Evolutionary conservation across 2,797 vertebrate species (phyloP), one percentile per base, ranked within the genome.

Genomic region (Poecilia picta): DNA sequence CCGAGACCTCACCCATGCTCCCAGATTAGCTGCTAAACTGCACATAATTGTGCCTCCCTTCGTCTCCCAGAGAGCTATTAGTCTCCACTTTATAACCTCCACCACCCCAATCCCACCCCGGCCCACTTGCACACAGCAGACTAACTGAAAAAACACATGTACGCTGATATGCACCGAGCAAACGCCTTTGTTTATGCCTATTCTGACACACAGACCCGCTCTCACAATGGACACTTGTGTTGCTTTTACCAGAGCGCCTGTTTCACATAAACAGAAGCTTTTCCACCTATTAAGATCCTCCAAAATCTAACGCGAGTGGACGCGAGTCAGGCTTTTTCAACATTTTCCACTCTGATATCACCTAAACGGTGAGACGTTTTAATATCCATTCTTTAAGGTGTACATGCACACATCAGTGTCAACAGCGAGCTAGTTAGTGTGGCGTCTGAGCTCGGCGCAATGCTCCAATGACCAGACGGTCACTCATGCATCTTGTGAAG

Each of bases 11-110:
- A 96, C 96, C 96, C 97, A 96, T 97, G 94, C 95, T 95, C 94
- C 92, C 94, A 97, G 97, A 98, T 98, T 97, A 97, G 97, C 96
- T 95, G 96, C 96, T 97, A 96, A 97, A 98, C 96, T 97, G 96
- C 95, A 95, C 95, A 95, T 97, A 97, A 98, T 98, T 97, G 97
- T 95, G 96, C 97, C 97, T 96, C 96, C 96, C 96, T 93, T 93
- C 96, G 94, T 97, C 96, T 96, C 96, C 95, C 93, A 96, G 97
- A 95, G 94, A 97, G 96, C 97, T 97, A 97, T 98, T 97, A 97
- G 96, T 96, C 95, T 89, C 96, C 93, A 94, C 95, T 96, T 96
- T 96, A 95, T 96, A 96, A 95, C 83, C 82, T 88, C 78, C 79
- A 20, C 33, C 47, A 12, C 59, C 72, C 43, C 75, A 55, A 53